Conservation (phyloP, 2,113 vertebrate species). For the Pontoporia blainvillei region DNA sequence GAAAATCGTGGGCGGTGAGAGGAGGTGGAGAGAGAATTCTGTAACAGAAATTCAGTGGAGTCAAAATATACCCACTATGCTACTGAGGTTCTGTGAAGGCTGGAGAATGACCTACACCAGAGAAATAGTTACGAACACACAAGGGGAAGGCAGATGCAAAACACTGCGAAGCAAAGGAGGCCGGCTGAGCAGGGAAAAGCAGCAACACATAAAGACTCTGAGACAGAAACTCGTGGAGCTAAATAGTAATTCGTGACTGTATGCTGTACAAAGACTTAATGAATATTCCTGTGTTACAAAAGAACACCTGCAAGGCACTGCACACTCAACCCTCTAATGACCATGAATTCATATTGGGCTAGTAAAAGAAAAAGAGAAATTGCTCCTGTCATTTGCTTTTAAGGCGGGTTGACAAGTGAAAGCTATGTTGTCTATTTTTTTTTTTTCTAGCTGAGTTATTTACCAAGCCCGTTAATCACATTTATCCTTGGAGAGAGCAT, state of each 20-base stretch:
- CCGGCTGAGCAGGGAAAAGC: conserved; percentile 24
- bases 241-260: conserved; percentile 67
- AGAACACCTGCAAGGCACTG: conserved; percentile 70
- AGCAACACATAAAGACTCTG: conserved; percentile 31
- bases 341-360: conserved; percentile 17
- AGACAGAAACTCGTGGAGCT: conserved; percentile 49
- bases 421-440: conserved; percentile 27
- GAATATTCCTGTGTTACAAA: conserved; percentile 72
- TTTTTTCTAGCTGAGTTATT: conserved; percentile 2
- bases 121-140: conserved; percentile 38
- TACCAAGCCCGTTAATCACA: conserved; percentile 31
- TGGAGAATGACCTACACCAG: neutral
- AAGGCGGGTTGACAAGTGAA: conserved; percentile 60
- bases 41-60: conserved; percentile 30
- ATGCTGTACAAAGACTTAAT: conserved; percentile 67
- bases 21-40: neutral
- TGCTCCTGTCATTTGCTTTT: conserved; percentile 35
- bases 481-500: neutral
- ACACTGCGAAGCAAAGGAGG: conserved; percentile 13
- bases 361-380: conserved; percentile 44
- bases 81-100: conserved; percentile 27
- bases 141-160: conserved; percentile 22
- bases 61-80: conserved; percentile 50
- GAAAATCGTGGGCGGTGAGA: neutral
- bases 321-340: conserved; percentile 35